phyloP scores from a whole-genome alignment of 2,113 vertebrate species.

The Gymnorhina tibicen region DNA sequence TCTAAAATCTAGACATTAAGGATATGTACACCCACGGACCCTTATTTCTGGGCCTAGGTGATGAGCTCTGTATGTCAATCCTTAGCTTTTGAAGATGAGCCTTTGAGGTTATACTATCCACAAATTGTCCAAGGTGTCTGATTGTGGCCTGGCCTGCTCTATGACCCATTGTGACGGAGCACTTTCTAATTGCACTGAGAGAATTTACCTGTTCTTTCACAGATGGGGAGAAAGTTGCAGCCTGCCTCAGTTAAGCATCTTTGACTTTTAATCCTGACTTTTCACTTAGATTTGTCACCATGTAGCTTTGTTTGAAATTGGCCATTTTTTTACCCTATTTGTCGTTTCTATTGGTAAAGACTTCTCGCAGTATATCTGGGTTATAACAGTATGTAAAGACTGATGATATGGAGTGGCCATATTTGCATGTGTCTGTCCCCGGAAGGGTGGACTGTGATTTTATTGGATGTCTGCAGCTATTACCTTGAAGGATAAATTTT shows the following conservation, averaged over 20 bases:
- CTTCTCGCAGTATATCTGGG: conserved; percentile 70
- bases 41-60: background rate
- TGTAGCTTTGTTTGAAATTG: conserved; percentile 91
- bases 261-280: conserved; percentile 68
- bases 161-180: conserved; percentile 82
- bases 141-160: conserved; percentile 71
- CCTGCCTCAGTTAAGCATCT: conserved; percentile 74
- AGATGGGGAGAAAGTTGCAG: conserved; percentile 75
- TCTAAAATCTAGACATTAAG: background rate
- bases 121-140: conserved; percentile 71
- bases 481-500: conserved; percentile 99
- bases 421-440: conserved; percentile 98
- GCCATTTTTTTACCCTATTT: conserved; percentile 77
- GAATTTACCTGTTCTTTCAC: conserved; percentile 77
- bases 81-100: background rate
- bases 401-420: conserved; percentile 82
- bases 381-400: conserved; percentile 66
- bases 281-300: conserved; percentile 80
- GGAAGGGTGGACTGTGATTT: conserved; percentile 97
- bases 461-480: conserved; percentile 99
- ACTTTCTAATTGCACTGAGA: conserved; percentile 65
- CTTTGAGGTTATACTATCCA: conserved; percentile 75
- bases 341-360: conserved; percentile 66
- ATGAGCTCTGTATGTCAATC: background rate
- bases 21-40: background rate